Evolutionary conservation across 1,140 invertebrate species (phyloP).

Genomic region (Drosophila navojoa): DNA sequence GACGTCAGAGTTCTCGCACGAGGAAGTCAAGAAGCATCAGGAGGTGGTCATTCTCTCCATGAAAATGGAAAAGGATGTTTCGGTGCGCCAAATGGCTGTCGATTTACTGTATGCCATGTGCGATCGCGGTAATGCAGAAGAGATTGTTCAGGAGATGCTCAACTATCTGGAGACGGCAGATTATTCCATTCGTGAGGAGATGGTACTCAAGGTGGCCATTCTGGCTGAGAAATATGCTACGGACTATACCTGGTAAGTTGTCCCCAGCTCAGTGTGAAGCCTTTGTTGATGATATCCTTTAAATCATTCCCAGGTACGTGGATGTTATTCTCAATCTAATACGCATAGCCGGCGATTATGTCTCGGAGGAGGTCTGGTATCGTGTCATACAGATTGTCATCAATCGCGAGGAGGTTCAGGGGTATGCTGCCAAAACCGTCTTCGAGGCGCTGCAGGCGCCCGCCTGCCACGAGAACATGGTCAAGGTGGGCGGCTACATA

Average conservation of each 20-base stretch:
- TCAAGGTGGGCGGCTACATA: slow-evolving; percentile 99
- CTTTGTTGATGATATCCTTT: slow-evolving; percentile 4
- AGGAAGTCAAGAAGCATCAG: slow-evolving; percentile 99
- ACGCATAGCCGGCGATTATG: slow-evolving; percentile 99
- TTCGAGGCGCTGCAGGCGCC: slow-evolving; percentile 99
- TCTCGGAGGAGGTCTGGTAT: slow-evolving; percentile 99
- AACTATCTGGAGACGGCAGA: slow-evolving; percentile 99
- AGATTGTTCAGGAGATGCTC: slow-evolving; percentile 99
- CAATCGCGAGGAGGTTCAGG: slow-evolving; percentile 99
- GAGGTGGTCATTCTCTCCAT: slow-evolving; percentile 99
- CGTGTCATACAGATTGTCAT: slow-evolving; percentile 99
- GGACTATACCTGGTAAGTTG: slow-evolving; percentile 96
- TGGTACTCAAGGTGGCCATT: slow-evolving; percentile 99
- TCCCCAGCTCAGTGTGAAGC: not conserved
- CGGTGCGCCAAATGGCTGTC: slow-evolving; percentile 98
- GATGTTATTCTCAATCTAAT: slow-evolving; percentile 99
- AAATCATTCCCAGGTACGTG: slow-evolving; percentile 87
- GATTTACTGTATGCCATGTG: slow-evolving; percentile 99
- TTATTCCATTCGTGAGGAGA: slow-evolving; percentile 99
- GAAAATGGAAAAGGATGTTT: slow-evolving; percentile 99
- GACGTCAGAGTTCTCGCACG: slow-evolving; percentile 99
- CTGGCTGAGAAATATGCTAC: slow-evolving; percentile 99
- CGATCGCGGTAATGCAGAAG: slow-evolving; percentile 99
- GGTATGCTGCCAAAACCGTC: slow-evolving; percentile 99
- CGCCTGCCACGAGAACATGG: slow-evolving; percentile 99